Evolutionary conservation across 2,888 invertebrate genomes (phyloP).

Genomic region (Cistogaster globosa): DNA sequence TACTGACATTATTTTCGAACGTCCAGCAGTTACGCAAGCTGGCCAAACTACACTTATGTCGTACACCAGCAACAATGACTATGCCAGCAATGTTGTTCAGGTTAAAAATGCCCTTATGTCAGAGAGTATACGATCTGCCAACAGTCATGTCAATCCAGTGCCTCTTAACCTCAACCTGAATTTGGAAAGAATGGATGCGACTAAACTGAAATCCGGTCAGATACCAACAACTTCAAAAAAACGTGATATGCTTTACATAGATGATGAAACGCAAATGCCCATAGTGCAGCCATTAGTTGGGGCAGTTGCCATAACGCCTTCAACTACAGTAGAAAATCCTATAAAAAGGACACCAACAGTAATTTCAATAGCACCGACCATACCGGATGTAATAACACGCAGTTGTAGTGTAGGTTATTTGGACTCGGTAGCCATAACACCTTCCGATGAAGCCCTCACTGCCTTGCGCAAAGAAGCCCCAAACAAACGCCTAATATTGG

Average conservation of each 20-base stretch:
- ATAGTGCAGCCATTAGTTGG: constrained; percentile 66
- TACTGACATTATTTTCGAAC: constrained; percentile 89
- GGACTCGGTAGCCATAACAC: constrained; percentile 91
- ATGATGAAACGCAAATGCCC: constrained; percentile 85
- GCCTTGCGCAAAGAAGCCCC: constrained; percentile 90
- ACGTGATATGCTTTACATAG: constrained; percentile 87
- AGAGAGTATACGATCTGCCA: constrained; percentile 84
- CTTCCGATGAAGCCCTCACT: constrained; percentile 88
- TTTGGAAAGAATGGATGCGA: constrained; percentile 82
- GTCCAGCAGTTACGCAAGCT: constrained; percentile 85
- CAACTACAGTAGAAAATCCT: constrained; percentile 72
- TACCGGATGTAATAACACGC: constrained; percentile 89
- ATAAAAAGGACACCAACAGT: constrained; percentile 85
- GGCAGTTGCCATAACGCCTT: constrained; percentile 36
- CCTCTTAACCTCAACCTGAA: constrained; percentile 85
- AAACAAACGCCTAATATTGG: constrained; percentile 88
- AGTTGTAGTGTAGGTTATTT: constrained; percentile 95
- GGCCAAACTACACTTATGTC: constrained; percentile 87
- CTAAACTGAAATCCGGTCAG: constrained; percentile 60
- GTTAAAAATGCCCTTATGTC: constrained; percentile 88
- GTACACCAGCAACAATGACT: constrained; percentile 87
- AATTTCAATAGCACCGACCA: constrained; percentile 86
- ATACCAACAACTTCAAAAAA: constrained; percentile 56
- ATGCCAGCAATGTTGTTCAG: constrained; percentile 86
- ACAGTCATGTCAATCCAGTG: constrained; percentile 83